Base-by-base conservation (phyloP, 1,140 invertebrate species). In the Philotrypesis tridentata region DNA sequence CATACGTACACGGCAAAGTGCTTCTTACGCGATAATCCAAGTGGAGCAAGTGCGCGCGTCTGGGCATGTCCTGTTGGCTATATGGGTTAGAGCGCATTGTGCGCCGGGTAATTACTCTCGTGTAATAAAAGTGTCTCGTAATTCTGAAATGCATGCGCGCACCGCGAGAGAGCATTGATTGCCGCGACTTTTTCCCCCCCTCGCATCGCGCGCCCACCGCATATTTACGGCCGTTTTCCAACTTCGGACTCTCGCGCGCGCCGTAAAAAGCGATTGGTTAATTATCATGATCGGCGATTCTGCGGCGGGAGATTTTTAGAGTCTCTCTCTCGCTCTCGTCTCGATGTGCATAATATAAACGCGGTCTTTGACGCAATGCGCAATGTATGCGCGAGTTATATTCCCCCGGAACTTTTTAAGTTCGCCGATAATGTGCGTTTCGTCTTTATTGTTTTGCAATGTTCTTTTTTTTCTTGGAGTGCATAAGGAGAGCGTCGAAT, bases 1-100 rank as follows among this genome's bases (percentile, higher is more conserved):
- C 8, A 14, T 23, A 23, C 1, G 0, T 7, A 61, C 3, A 61
- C 17, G n/a, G 43, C 43, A 14, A 48, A 14, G 55, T 60, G 4
- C 55, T 60, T 60, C n/a, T 61, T 61, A 61, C 1, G 3, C 12
- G 2, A 1, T 61, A n/a, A 23, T 8, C 3, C 27, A 61, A 75
- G 17, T 75, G 29, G 60, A 63, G 14, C 48, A 74, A 37, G 31
- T 75, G 27, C 23, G 63, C 79, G 65, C 40, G 40, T 76, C 68
- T 27, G 29, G n/a, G n/a, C 25, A 14, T 31, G 29, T n/a, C 27
- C 31, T 70, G 29, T 3, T 37, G 6, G 21, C 3, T 14, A n/a
- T 21, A 37, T 33, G 6, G 3, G 29, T 8, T 37, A n/a, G 67
- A 33, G 14, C 67, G 14, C 67, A 70, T 37, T 31, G 8, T 67